Evolutionary conservation across 92 coral and sea anemone species (phyloP).

Genomic region (Paragorgia papillata): DNA sequence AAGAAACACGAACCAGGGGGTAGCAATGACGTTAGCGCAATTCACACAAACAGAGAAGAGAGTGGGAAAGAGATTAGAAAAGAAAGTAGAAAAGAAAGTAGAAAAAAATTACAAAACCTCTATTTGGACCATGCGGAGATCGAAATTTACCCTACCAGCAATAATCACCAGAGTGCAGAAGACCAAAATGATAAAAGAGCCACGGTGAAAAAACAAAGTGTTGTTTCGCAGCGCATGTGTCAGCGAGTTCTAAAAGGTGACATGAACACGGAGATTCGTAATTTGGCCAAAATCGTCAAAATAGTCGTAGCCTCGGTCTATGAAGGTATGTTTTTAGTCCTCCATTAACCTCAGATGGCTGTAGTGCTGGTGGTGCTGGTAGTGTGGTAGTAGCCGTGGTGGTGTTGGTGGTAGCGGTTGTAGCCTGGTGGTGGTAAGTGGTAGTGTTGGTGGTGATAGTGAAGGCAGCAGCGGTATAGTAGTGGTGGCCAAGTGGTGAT

Average conservation of each 20-base stretch:
- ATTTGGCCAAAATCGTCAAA: conserved; percentile 28
- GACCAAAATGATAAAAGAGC: background rate
- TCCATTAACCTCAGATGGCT: no score
- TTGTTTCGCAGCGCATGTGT: background rate
- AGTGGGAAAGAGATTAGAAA: no score
- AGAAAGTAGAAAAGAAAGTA: background rate
- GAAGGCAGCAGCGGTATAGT: no score
- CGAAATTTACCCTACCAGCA: background rate
- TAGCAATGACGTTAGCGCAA: conserved; percentile 4
- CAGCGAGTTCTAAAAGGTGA: conserved; percentile 21
- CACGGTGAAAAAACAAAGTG: background rate
- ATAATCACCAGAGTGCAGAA: background rate
- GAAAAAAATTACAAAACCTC: background rate
- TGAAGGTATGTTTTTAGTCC: conserved; percentile 21
- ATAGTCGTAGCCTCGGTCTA: conserved; percentile 35
- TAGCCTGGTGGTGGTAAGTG: no score
- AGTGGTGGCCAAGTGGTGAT: no score
- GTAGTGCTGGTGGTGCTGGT: no score
- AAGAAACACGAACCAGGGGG: conserved; percentile 15
- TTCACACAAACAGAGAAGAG: conserved; percentile 4
- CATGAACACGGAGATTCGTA: conserved; percentile 33
- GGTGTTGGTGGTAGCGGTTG: no score
- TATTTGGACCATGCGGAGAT: background rate
- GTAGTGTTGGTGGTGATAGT: no score
- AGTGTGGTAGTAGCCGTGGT: no score